These are phyloP conservation scores for Neodiprion fabricii DNA, from an alignment of 1,140 invertebrate genomes.

Conservation along the genomic window DNA sequence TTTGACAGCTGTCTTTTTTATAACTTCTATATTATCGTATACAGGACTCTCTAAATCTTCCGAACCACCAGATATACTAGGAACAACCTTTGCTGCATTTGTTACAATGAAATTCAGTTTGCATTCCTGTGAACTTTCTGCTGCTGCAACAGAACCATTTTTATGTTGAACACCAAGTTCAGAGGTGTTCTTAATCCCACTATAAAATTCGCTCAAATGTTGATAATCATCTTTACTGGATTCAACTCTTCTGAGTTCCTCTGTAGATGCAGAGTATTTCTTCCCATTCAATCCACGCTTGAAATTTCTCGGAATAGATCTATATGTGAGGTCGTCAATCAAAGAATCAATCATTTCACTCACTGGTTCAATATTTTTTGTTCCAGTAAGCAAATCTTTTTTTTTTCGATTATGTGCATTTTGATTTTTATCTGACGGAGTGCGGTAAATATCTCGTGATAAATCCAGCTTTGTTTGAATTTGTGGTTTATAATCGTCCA, in stretches of 20 bases:
- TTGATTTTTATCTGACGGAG: background rate
- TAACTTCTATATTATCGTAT: background rate
- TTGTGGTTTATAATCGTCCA: background rate
- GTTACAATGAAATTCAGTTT: background rate
- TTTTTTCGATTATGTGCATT: slow-evolving; percentile 15
- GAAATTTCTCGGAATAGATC: slow-evolving; percentile 11
- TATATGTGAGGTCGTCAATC: slow-evolving; percentile 2
- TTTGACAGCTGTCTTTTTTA: slow-evolving; percentile 1
- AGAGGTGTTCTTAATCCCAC: background rate
- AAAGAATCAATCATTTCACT: slow-evolving; percentile 26
- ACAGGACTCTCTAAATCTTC: slow-evolving; percentile 14
- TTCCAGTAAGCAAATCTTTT: slow-evolving; percentile 29
- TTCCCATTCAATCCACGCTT: background rate
- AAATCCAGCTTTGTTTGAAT: background rate
- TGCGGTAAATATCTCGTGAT: background rate
- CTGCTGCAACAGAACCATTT: background rate
- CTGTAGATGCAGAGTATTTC: background rate
- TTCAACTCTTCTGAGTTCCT: background rate
- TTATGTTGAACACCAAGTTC: background rate
- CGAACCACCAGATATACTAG: background rate
- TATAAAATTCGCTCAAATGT: background rate
- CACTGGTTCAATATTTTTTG: slow-evolving; percentile 24
- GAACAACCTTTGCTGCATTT: background rate
- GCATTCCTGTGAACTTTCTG: background rate
- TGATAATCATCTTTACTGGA: background rate